These are phyloP conservation scores for Zootermopsis nevadensis DNA, from an alignment of 2,888 invertebrate genomes.

Conservation along the genomic window DNA sequence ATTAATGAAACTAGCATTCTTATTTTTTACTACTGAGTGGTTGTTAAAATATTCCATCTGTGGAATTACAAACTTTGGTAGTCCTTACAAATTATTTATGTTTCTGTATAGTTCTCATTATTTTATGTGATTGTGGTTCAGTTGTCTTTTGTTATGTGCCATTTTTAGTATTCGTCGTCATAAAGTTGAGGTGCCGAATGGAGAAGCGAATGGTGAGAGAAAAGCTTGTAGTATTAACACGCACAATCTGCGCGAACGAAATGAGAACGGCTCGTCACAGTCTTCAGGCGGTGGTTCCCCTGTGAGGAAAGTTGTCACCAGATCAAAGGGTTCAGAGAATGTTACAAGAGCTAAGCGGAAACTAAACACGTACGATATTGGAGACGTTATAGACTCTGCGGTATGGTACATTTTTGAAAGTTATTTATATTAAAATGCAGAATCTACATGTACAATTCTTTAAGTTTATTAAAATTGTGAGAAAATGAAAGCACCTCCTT, in stretches of 20 bases:
- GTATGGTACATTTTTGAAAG: not conserved
- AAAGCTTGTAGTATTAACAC: not conserved
- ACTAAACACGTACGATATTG: not conserved
- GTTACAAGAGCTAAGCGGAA: constrained; percentile 4
- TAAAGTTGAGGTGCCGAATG: not conserved
- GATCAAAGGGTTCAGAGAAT: constrained; percentile 3
- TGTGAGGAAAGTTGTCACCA: not conserved
- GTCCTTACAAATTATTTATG: not conserved
- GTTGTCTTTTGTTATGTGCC: not conserved
- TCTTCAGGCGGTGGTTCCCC: not conserved
- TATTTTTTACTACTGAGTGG: not conserved
- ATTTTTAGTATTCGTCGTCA: not conserved
- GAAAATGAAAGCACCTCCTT: too few species aligned
- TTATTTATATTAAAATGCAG: too few species aligned
- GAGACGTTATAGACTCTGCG: constrained; percentile 11
- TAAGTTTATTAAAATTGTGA: too few species aligned
- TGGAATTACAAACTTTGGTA: too few species aligned
- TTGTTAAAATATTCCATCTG: not conserved
- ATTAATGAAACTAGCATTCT: not conserved
- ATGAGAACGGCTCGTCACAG: constrained; percentile 1
- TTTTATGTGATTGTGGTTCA: not conserved
- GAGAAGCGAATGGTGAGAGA: not conserved
- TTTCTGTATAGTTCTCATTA: not conserved
- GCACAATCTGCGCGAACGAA: not conserved
- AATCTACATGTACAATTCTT: too few species aligned